Evolutionary conservation across 2,888 invertebrate genomes (phyloP), one percentile per base, ranked within the genome.

Genomic region (Ichneumoninae sp.): DNA sequence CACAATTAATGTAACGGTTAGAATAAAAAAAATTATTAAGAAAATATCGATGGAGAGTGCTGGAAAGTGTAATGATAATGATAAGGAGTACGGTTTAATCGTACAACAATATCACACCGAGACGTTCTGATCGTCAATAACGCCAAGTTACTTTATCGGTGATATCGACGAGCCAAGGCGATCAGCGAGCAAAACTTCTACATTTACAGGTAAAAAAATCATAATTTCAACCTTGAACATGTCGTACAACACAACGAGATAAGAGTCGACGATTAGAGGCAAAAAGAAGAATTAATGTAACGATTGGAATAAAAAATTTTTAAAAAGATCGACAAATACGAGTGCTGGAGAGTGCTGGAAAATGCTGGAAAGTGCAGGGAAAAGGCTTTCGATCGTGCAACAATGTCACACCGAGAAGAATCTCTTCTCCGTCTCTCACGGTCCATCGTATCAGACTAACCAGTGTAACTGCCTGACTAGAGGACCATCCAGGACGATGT

Each of bases 391-490:
- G 52, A 72, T 26, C n/a, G 47, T 36, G 44, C 26, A 79, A 52
- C 44, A 79, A 80, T 47, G 19, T 33, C 10, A 50, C 50, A 65
- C 30, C 40, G 22, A 70, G 16, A 40, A 54, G 40, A 47, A 19
- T 78, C 66, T 40, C 54, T 44, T 36, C 19, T 65, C 50, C 50
- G 33, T 52, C 52, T 26, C 44, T 52, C 52, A 19, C 57, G 22
- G 40, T n/a, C 30, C 74, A 60, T 65, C 68, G 72, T 13, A 47
- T 16, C 54, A 65, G 80, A 93, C 94, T 92, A 93, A 95, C 95
- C 96, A 96, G 91, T 96, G 96, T 83, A 95, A 94, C 78, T 94
- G 94, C 16, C 94, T 95, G 86, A 96, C 95, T 52, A 96, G 93
- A 0, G 96, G 95, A 30, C 96, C 96, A 83, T 94, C 95, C 68